A percentile compares a stretch with the other conserved stretches of the same genome.
Conservation (phyloP, 2,797 vertebrate species). For the Poecile montanus region DNA sequence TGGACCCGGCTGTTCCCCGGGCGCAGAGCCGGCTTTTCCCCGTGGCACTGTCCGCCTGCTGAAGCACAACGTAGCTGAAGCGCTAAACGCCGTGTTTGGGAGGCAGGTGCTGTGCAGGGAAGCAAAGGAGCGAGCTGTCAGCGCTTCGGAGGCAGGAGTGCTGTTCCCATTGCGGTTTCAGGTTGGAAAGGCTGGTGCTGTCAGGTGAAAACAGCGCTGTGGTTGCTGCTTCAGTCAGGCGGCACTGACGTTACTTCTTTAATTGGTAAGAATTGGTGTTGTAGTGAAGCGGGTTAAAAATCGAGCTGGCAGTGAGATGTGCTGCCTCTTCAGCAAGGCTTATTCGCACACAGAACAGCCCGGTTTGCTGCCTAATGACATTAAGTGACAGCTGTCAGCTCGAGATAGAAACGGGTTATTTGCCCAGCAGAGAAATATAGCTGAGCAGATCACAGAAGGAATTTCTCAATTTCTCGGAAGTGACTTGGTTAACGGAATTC, state of each 20-base stretch:
- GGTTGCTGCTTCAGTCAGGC: background rate
- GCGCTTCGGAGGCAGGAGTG: background rate
- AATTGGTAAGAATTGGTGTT: background rate
- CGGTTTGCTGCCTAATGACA: background rate
- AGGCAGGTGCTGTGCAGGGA: background rate
- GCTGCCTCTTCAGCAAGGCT: background rate
- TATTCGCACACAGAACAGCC: background rate
- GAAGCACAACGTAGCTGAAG: background rate
- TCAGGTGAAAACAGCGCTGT: background rate
- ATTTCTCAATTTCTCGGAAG: background rate
- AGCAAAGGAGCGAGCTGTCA: background rate
- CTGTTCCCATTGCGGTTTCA: background rate
- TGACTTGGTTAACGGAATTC: background rate
- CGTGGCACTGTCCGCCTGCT: fast-evolving
- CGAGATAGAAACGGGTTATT: background rate
- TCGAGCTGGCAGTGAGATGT: background rate
- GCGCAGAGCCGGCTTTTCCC: background rate
- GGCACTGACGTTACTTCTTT: background rate
- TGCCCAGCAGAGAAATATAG: background rate
- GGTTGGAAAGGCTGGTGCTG: background rate
- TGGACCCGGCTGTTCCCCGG: background rate
- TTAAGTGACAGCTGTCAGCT: conserved; percentile 44
- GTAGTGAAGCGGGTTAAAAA: background rate
- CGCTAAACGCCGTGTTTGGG: fast-evolving
- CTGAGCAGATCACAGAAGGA: background rate